Evolutionary conservation across 2,113 vertebrate genomes (phyloP), one percentile per base, ranked within the genome.

Genomic region (Hypocryptadius cinnamomeus): DNA sequence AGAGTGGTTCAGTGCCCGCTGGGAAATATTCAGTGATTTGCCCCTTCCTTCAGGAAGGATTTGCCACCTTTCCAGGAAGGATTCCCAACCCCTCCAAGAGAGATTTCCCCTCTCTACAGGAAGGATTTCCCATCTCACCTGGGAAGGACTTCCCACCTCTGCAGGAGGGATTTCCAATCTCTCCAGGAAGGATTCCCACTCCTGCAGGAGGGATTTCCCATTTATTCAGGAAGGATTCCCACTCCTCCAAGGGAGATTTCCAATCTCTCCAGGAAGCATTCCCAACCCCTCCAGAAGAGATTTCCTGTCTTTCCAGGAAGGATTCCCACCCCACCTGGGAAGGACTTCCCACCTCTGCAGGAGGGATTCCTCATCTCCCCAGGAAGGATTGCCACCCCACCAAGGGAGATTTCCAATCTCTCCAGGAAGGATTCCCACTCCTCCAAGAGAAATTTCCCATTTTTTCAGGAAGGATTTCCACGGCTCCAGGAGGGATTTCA

Each of bases 351-450:
- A 54, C 53, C 2, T 28, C 16, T 11, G 10, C 51, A 53, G 18
- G 18, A 4, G 28, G 21, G 30, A 54, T 56, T 33, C 21, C 31
- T 30, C 2, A 4, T 16, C 3, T 27, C 11, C 5, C 3, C 44
- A 39, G 13, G 35, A 37, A 13, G 5, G n/a, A 48, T 39, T 30
- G 27, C 21, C 7, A 44, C 10, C 1, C 10, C 3, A 24, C 4
- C 13, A 39, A 3, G 9, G 17, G 5, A 6, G 23, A 57, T 57
- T 57, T 15, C 11, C 13, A 4, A 1, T 21, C 6, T 50, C 0
- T 53, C 2, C 68, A 53, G 28, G 15, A 71, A 24, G 10, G 19
- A 54, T 33, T 54, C 27, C n/a, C 20, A 22, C 5, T 3, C 35
- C 21, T 79, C 13, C 25, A 44, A 4, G 25, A 9, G 10, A 9